phyloP scores from a whole-genome alignment of 1,140 invertebrate species.

The Medauroidea extradentata region DNA sequence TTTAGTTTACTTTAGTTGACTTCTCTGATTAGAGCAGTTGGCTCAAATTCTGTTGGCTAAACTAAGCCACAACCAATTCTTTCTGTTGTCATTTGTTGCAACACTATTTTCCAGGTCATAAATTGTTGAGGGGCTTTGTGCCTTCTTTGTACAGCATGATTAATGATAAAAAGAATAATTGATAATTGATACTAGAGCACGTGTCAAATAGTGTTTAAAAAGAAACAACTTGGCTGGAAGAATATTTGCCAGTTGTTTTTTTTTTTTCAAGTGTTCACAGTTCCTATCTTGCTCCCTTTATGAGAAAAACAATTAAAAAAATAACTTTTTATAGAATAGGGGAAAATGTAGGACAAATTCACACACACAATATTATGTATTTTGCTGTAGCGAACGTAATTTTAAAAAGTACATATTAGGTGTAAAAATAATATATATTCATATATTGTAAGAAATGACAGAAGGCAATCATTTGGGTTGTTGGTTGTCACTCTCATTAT shows the following conservation, averaged over 20 bases:
- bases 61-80: no score
- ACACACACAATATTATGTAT: slow-evolving; percentile 17
- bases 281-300: slow-evolving; percentile 30
- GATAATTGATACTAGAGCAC: slow-evolving; percentile 23
- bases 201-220: slow-evolving; percentile 26
- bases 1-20: no score
- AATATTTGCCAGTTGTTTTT: slow-evolving; percentile 4
- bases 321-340: slow-evolving; percentile 20
- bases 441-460: no score
- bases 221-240: slow-evolving; percentile 1
- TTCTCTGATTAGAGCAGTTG: no score
- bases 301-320: slow-evolving; percentile 11
- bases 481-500: no score
- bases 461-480: no score
- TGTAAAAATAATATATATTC: no score
- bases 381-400: slow-evolving; percentile 9
- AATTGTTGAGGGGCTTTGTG: slow-evolving; percentile 24
- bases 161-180: slow-evolving; percentile 6
- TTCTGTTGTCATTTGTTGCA: no score
- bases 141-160: slow-evolving; percentile 26
- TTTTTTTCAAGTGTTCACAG: slow-evolving; percentile 29
- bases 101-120: no score
- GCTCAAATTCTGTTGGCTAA: no score
- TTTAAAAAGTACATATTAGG: no score
- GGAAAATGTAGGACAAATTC: slow-evolving; percentile 3